A percentile compares a stretch with the other conserved stretches of the same genome.
phyloP scores from a whole-genome alignment of 1,140 invertebrate species.

The Drosophila subobscura region DNA sequence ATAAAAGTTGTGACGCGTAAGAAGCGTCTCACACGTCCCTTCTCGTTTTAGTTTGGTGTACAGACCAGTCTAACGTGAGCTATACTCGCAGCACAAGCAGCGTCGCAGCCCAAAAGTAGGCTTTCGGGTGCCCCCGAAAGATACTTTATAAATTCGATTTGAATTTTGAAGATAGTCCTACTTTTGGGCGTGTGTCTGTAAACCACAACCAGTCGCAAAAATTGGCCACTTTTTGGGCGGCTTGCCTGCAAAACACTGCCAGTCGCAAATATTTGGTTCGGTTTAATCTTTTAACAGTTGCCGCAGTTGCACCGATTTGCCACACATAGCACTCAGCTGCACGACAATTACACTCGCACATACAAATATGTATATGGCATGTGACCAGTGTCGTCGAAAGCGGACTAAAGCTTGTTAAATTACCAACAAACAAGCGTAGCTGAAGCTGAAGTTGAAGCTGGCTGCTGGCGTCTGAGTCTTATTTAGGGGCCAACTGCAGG shows the following conservation, averaged over 20 bases:
- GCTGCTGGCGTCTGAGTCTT: slow-evolving; percentile 35
- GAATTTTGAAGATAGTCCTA: too few species aligned
- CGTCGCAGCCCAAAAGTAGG: too few species aligned
- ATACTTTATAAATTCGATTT: too few species aligned
- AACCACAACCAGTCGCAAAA: slow-evolving; percentile 48
- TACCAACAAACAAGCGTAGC: slow-evolving; percentile 37
- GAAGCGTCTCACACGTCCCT: too few species aligned
- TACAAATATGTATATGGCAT: not conserved
- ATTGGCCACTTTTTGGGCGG: slow-evolving; percentile 50
- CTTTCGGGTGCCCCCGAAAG: too few species aligned
- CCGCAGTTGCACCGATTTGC: too few species aligned
- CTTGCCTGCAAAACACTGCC: slow-evolving; percentile 36
- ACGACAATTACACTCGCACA: slow-evolving; percentile 24
- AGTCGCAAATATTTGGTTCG: slow-evolving; percentile 41
- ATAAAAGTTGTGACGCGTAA: too few species aligned
- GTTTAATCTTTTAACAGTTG: slow-evolving; percentile 19
- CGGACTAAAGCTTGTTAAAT: slow-evolving; percentile 22
- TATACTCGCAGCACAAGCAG: too few species aligned
- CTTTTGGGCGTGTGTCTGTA: slow-evolving; percentile 48
- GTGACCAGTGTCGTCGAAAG: slow-evolving; percentile 1
- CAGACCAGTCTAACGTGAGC: slow-evolving; percentile 35
- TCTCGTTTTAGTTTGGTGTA: slow-evolving; percentile 60
- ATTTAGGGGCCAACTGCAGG: slow-evolving; percentile 50
- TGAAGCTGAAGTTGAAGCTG: not conserved
- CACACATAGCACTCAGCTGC: slow-evolving; percentile 3